Conservation (phyloP, 2,888 invertebrate genomes). For the Microctonus brassicae region DNA sequence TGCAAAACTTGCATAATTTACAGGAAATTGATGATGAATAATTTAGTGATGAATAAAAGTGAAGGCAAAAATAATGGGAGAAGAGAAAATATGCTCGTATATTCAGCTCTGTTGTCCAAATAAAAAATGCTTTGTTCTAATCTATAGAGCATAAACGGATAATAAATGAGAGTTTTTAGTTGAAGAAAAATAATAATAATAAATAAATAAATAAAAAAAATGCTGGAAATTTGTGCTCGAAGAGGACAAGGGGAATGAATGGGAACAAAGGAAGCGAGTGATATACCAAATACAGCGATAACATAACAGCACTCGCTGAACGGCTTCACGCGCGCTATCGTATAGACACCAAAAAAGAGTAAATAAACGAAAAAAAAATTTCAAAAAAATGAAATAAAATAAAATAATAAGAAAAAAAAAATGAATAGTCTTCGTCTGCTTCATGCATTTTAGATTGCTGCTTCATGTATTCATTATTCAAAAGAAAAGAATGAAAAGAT, state of each 20-base stretch:
- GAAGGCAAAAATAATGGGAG: background rate
- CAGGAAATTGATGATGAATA: background rate
- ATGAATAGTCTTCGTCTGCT: conserved; percentile 52
- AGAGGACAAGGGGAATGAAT: background rate
- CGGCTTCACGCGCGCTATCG: conserved; percentile 7
- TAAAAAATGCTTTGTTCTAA: background rate
- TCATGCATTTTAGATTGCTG: conserved; percentile 54
- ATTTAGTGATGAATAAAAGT: background rate
- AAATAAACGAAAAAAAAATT: no score
- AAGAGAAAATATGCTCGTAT: background rate
- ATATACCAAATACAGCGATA: background rate
- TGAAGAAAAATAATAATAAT: no score
- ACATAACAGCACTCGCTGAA: background rate
- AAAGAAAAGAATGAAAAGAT: conserved; percentile 25
- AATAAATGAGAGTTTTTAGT: background rate
- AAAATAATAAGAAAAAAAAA: conserved; percentile 47
- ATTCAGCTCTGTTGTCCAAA: background rate
- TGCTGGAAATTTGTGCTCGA: background rate
- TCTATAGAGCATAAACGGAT: background rate
- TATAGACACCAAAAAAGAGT: background rate
- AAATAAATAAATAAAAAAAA: no score
- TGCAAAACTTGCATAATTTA: background rate
- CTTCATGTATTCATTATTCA: conserved; percentile 18
- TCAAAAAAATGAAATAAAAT: no score
- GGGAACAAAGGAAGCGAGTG: background rate